These are phyloP conservation scores for Neosalanx taihuensis DNA, from an alignment of 2,797 vertebrate species.

Conservation along the genomic window DNA sequence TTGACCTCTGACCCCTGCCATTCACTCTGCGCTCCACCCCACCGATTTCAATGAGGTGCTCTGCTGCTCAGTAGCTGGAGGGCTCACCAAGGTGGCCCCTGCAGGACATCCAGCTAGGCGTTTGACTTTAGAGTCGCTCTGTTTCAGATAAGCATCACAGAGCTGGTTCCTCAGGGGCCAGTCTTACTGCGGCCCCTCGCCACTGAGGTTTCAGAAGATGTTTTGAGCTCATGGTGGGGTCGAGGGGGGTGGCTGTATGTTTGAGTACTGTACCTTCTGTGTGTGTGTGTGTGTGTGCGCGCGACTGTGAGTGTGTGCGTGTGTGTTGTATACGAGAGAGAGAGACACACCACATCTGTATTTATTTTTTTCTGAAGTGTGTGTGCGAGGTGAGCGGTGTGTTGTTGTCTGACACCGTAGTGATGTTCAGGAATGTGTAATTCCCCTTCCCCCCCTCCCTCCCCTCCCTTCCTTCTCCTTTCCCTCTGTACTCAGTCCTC, in stretches of 20 bases:
- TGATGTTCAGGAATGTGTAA: constrained; percentile 27
- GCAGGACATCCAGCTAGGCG: background rate
- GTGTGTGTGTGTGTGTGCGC: background rate
- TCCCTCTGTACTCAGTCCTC: background rate
- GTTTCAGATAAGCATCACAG: no score
- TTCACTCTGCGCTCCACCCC: background rate
- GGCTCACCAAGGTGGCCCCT: background rate
- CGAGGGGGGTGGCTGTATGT: no score
- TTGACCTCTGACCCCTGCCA: background rate
- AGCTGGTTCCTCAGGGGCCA: no score
- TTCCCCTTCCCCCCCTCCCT: background rate
- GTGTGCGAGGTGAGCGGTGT: background rate
- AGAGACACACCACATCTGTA: background rate
- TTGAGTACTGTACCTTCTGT: background rate
- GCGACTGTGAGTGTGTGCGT: background rate
- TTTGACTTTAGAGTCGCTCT: background rate
- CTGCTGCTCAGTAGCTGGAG: background rate
- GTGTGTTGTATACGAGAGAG: background rate
- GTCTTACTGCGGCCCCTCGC: no score
- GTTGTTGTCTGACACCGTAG: constrained; percentile 20
- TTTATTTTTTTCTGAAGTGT: constrained; percentile 9
- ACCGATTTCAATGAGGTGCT: background rate
- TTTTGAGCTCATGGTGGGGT: no score
- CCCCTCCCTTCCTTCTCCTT: background rate
- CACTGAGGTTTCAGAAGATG: no score